Conservation (phyloP, 2,888 invertebrate genomes). For the Oscheius myriophilus region DNA sequence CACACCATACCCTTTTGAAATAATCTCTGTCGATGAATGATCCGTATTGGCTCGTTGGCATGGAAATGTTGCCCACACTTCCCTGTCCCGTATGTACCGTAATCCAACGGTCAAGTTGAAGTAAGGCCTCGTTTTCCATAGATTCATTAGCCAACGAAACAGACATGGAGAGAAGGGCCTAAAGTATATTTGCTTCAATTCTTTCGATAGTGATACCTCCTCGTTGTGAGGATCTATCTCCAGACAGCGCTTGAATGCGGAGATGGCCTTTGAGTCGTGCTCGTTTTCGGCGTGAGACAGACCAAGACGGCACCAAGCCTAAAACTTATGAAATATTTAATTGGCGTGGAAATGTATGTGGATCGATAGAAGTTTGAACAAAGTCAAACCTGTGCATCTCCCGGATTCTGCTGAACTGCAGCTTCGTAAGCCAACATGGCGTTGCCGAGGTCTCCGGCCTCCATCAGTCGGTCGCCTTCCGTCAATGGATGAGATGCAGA, state of each 20-base stretch:
- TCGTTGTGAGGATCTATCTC: slow-evolving; percentile 59
- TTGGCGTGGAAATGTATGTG: neutral
- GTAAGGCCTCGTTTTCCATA: slow-evolving; percentile 87
- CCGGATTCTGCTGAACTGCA: slow-evolving; percentile 77
- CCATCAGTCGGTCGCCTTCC: slow-evolving; percentile 72
- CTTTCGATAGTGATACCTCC: slow-evolving; percentile 35
- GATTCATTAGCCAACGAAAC: slow-evolving; percentile 96
- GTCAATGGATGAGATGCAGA: slow-evolving; percentile 38
- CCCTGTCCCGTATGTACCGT: slow-evolving; percentile 31
- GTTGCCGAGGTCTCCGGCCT: slow-evolving; percentile 89
- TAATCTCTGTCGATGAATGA: slow-evolving; percentile 19
- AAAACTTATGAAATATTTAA: slow-evolving; percentile 72
- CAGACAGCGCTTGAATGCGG: slow-evolving; percentile 82
- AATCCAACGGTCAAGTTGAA: slow-evolving; percentile 77
- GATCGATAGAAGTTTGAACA: neutral
- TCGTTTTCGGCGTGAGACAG: slow-evolving; percentile 96
- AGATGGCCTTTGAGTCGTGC: slow-evolving; percentile 90
- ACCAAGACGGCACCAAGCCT: slow-evolving; percentile 82
- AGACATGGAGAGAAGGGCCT: slow-evolving; percentile 87
- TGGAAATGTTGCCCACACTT: neutral
- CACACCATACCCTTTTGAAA: slow-evolving; percentile 25
- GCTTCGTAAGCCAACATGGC: slow-evolving; percentile 96
- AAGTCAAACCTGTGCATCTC: slow-evolving; percentile 52
- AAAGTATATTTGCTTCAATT: slow-evolving; percentile 12
- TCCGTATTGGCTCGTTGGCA: slow-evolving; percentile 3